Conservation (phyloP, 2,113 vertebrate genomes). For the Tor tambroides region DNA sequence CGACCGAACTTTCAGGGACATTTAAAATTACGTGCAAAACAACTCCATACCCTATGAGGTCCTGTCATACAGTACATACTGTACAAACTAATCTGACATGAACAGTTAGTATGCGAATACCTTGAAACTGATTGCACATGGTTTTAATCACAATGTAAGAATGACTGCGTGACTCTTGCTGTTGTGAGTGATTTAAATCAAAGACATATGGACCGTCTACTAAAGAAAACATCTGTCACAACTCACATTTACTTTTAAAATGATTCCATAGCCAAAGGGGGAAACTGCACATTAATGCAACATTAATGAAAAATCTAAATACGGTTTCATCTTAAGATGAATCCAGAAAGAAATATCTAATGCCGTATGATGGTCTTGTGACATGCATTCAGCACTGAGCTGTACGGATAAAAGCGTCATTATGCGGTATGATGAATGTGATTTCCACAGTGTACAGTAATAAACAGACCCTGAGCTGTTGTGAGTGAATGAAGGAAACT, state of each 20-base stretch:
- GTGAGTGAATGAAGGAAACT: conserved; percentile 10
- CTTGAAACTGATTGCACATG: neutral
- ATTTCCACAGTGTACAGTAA: conserved; percentile 42
- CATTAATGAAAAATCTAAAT: neutral
- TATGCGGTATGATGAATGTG: conserved; percentile 25
- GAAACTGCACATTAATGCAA: neutral
- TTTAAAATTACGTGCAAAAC: neutral
- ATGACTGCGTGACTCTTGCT: neutral
- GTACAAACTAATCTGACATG: neutral
- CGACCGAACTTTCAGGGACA: neutral
- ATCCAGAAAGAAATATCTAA: conserved; percentile 10
- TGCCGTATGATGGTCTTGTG: conserved; percentile 59
- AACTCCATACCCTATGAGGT: no score
- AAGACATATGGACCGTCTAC: neutral
- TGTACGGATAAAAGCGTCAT: conserved; percentile 50
- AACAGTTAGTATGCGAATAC: neutral
- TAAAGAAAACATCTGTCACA: neutral
- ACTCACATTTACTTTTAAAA: neutral
- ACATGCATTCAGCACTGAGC: conserved; percentile 55
- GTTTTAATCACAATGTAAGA: neutral
- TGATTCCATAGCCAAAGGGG: neutral
- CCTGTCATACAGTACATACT: neutral
- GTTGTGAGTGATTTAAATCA: neutral
- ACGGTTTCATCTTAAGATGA: neutral
- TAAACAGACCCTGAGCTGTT: conserved; percentile 20